These are phyloP conservation scores for Lepidocyrtoides sp. DNA, from an alignment of 2,888 invertebrate species.

Conservation along the genomic window DNA sequence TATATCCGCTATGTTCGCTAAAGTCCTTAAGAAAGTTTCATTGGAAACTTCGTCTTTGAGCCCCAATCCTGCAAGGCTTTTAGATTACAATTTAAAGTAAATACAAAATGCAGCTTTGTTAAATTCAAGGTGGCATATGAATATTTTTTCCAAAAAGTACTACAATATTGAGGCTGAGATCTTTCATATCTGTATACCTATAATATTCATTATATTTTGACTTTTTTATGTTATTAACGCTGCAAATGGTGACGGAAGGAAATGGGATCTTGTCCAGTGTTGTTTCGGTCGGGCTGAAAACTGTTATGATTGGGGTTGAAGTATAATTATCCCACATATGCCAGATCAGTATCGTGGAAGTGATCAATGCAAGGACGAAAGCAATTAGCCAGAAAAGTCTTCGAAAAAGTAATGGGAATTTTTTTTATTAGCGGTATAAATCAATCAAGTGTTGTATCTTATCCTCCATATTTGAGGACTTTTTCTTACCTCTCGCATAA, in stretches of 20 bases:
- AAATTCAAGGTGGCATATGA: no score
- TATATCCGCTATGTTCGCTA: conserved; percentile 25
- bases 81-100: no score
- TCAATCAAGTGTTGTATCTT: no score
- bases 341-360: conserved; percentile 65
- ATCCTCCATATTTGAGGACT: no score
- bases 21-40: neutral
- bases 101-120: no score
- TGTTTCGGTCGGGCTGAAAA: conserved; percentile 79
- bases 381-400: conserved; percentile 82
- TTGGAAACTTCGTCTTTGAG: neutral
- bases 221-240: conserved; percentile 80
- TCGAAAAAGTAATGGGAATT: neutral
- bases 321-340: conserved; percentile 73
- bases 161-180: no score
- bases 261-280: conserved; percentile 79
- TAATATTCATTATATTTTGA: conserved; percentile 64
- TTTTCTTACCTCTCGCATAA: conserved; percentile 64
- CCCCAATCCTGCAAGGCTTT: no score
- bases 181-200: no score
- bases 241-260: conserved; percentile 83
- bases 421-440: no score
- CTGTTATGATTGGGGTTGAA: conserved; percentile 80
- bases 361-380: conserved; percentile 55
- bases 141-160: no score